A percentile compares a stretch with the other conserved stretches of the same genome.
Conservation (phyloP, 2,797 vertebrate genomes). For the Lithobates pipiens region DNA sequence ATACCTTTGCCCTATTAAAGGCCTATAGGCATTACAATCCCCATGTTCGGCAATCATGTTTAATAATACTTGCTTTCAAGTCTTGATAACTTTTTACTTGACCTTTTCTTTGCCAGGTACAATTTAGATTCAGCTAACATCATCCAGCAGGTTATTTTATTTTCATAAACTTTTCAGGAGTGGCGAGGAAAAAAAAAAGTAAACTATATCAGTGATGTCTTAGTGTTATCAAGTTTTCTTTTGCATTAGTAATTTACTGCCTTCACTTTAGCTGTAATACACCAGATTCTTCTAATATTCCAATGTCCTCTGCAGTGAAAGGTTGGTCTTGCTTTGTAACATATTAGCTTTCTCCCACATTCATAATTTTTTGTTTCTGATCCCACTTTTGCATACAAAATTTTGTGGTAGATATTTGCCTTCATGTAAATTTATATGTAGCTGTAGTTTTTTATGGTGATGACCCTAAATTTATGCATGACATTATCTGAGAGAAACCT, state of each 20-base stretch:
- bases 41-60: no score
- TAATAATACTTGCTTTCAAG: no score
- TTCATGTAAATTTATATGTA: slow-evolving; percentile 28
- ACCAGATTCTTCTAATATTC: background rate
- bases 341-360: slow-evolving; percentile 29
- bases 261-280: background rate
- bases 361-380: slow-evolving; percentile 43
- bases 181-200: background rate
- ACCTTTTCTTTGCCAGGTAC: no score
- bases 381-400: slow-evolving; percentile 13
- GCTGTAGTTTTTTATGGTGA: slow-evolving; percentile 39
- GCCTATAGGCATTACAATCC: no score
- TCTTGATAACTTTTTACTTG: no score
- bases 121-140: background rate
- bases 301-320: slow-evolving; percentile 8
- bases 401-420: slow-evolving; percentile 24
- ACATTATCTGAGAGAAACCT: slow-evolving; percentile 53
- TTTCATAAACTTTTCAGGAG: background rate
- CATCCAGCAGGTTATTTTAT: background rate
- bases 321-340: slow-evolving; percentile 13
- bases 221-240: background rate
- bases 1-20: no score
- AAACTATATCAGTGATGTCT: background rate
- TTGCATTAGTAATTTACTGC: slow-evolving; percentile 15
- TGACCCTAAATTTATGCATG: slow-evolving; percentile 52